Percentiles rank a stretch among this genome's conserved stretches.
Evolutionary conservation across 1,140 invertebrate species (phyloP).

Genomic region (Pteromalus puparum): DNA sequence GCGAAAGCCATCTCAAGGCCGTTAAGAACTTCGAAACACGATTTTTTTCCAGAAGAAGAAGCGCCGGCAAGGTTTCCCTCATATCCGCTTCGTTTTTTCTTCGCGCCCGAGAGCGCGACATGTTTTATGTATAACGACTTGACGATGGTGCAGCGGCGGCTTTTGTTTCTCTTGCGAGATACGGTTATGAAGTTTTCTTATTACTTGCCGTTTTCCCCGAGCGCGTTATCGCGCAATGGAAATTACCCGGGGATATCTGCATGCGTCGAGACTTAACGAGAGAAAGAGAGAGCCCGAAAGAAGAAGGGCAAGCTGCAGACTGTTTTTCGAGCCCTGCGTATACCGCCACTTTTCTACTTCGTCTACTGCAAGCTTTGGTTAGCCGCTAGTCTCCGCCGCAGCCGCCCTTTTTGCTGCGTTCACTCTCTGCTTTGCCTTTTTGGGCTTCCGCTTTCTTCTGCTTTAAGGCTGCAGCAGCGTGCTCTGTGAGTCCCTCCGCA

Average conservation of each 20-base stretch:
- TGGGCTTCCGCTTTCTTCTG: background rate
- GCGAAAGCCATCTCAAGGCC: conserved; percentile 14
- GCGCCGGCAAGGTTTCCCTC: background rate
- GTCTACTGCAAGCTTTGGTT: background rate
- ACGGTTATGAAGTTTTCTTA: conserved; percentile 44
- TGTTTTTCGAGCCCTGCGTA: background rate
- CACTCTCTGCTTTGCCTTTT: background rate
- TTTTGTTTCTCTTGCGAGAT: conserved; percentile 34
- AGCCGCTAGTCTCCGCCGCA: no score
- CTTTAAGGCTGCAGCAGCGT: background rate
- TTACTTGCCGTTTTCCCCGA: conserved; percentile 21
- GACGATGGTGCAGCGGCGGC: background rate
- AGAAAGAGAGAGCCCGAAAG: background rate
- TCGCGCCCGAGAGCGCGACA: background rate
- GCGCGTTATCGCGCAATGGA: conserved; percentile 31
- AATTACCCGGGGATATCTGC: conserved; percentile 29
- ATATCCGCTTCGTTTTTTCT: conserved; percentile 12
- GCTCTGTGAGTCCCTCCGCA: background rate
- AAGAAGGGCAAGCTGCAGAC: background rate
- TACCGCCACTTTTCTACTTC: background rate
- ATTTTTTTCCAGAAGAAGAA: conserved; percentile 6
- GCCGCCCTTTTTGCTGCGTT: background rate
- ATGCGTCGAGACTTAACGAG: conserved; percentile 2
- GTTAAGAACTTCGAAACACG: conserved; percentile 26
- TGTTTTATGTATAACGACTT: conserved; percentile 39